Conservation (phyloP, 2,888 invertebrate genomes). For the Leptarthrus brevirostris region DNA sequence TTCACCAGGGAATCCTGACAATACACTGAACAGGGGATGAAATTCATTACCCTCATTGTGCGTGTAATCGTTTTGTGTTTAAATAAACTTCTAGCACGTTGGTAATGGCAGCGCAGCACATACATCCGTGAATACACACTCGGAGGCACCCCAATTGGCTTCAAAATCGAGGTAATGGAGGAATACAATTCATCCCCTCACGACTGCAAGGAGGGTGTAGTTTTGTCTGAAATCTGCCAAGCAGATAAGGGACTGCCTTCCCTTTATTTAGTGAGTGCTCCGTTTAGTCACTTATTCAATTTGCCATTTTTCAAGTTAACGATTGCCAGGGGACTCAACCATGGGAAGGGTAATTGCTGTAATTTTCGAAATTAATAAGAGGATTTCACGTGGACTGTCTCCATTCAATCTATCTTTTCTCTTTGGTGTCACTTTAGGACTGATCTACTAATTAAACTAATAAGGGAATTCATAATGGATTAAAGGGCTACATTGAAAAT, state of each 20-base stretch:
- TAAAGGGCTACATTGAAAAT: not conserved
- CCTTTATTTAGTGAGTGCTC: slow-evolving; percentile 56
- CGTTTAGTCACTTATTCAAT: slow-evolving; percentile 66
- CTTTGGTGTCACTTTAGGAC: not conserved
- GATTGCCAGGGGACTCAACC: slow-evolving; percentile 40
- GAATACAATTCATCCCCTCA: slow-evolving; percentile 49
- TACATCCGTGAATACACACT: not conserved
- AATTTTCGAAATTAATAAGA: slow-evolving; percentile 15
- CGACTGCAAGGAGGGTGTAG: slow-evolving; percentile 40
- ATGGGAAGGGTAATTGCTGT: slow-evolving; percentile 38
- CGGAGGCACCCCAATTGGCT: slow-evolving; percentile 38
- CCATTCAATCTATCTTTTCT: not conserved
- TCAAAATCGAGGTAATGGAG: slow-evolving; percentile 46
- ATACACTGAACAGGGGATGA: slow-evolving; percentile 56
- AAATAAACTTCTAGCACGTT: slow-evolving; percentile 56
- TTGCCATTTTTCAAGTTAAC: slow-evolving; percentile 66
- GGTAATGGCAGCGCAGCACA: not conserved
- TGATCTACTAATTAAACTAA: not conserved
- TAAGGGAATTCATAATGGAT: not conserved
- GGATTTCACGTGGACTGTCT: slow-evolving; percentile 4
- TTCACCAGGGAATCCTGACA: not conserved
- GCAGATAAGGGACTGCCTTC: slow-evolving; percentile 51
- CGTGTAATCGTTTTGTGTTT: slow-evolving; percentile 59
- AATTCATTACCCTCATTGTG: slow-evolving; percentile 60
- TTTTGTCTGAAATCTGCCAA: slow-evolving; percentile 53